Evolutionary conservation across 2,113 vertebrate genomes (phyloP).

Genomic region (Brienomyrus brachyistius): DNA sequence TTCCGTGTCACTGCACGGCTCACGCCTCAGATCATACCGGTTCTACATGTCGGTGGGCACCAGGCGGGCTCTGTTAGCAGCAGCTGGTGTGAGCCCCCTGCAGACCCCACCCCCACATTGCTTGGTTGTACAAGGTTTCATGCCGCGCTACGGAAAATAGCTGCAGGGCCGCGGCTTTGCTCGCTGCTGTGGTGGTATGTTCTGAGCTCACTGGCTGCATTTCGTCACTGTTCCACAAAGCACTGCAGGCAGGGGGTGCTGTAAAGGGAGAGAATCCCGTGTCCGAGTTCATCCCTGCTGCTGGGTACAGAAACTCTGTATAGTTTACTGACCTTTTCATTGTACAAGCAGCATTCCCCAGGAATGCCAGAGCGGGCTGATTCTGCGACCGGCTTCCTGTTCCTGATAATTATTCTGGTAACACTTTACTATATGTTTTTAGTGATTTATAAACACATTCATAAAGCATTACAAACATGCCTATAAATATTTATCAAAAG

Average conservation of each 20-base stretch:
- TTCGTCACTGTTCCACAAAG: neutral
- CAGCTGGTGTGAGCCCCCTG: neutral
- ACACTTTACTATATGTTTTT: too few relatives aligned
- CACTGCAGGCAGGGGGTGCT: neutral
- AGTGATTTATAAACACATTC: too few relatives aligned
- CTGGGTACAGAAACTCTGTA: neutral
- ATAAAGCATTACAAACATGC: too few relatives aligned
- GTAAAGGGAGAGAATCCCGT: neutral
- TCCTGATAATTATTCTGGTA: too few relatives aligned
- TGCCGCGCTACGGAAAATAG: neutral
- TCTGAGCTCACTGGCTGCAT: neutral
- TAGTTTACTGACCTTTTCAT: neutral
- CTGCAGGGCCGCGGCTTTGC: neutral
- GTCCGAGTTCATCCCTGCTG: neutral
- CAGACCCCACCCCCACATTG: neutral
- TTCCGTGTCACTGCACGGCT: constrained; percentile 6
- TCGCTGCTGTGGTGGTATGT: neutral
- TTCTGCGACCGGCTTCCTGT: neutral
- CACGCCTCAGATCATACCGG: neutral
- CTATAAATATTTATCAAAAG: too few relatives aligned
- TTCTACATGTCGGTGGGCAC: neutral
- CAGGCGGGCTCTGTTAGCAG: neutral
- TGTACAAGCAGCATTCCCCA: neutral
- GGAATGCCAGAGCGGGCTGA: neutral
- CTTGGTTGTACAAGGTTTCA: neutral